Evolutionary conservation across 2,797 vertebrate species (phyloP), one percentile per base, ranked within the genome.

Genomic region (Peromyscus aztecus): DNA sequence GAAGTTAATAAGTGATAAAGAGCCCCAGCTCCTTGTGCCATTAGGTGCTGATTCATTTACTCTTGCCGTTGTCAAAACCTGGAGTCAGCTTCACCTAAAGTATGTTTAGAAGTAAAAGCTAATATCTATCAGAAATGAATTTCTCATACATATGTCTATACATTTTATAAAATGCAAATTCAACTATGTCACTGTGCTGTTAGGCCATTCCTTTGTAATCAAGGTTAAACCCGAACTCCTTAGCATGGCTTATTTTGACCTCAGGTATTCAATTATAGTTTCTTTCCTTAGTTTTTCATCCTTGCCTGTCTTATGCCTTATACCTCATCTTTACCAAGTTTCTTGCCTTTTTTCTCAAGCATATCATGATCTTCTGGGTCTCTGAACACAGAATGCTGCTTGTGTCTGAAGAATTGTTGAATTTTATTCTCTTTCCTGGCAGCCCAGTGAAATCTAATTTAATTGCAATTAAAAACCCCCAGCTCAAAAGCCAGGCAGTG

Each of bases 161-260:
- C 34, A 52, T 96, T 94, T 88, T 95, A 43, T 43, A 69, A 94
- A 94, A 77, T 95, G 31, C 37, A 90, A 24, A 94, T 80, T 27
- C 77, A 82, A 59, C 49, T 10, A 49, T 90, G 57, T 76, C 43
- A 88, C 31, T 49, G 4, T 81, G 76, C 37, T 67, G 40, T 40
- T 55, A 90, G 17, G 19, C 17, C 19, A 10, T 80, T 21, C 9
- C 89, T 37, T 95, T 86, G 11, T 90, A 34, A 23, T 23, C 24
- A 89, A 77, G 46, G 29, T 63, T 82, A 89, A 95, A 90, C 8
- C 76, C 12, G 61, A 82, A 65, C 12, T 24, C 78, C 16, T 57
- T 78, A 65, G 6, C 2, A 14, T 80, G 77, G 19, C 23, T 52
- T 91, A 37, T 86, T 69, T 92, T 55, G 65, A 71, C 34, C 19